Conservation (phyloP, 2,888 invertebrate species). For the Plagiodera versicolora region DNA sequence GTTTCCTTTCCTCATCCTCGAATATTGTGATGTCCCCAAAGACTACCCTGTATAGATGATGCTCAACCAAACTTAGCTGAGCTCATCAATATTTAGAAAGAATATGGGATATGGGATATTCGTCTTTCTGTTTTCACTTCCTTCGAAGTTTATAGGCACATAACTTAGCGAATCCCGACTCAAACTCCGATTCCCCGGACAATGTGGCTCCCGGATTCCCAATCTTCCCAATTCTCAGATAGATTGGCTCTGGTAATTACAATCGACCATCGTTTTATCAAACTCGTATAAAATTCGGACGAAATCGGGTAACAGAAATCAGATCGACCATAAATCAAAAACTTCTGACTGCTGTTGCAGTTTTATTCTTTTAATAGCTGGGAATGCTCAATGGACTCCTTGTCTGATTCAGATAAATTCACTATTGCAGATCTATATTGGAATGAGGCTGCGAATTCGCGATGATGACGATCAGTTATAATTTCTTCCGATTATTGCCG, state of each 20-base stretch:
- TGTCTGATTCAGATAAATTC: not conserved
- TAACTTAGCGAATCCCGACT: slow-evolving; percentile 42
- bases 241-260: slow-evolving; percentile 38
- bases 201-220: slow-evolving; percentile 33
- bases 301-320: slow-evolving; percentile 26
- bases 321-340: slow-evolving; percentile 24
- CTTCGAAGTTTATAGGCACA: slow-evolving; percentile 40
- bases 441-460: not conserved
- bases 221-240: slow-evolving; percentile 18
- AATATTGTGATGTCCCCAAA: too few relatives aligned
- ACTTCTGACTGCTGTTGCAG: slow-evolving; percentile 10
- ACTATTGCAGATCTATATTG: not conserved
- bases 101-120: slow-evolving; percentile 30
- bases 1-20: too few relatives aligned
- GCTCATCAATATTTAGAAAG: slow-evolving; percentile 42
- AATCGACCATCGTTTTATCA: slow-evolving; percentile 36
- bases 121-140: slow-evolving; percentile 41
- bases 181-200: slow-evolving; percentile 39
- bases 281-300: slow-evolving; percentile 32
- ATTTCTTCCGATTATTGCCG: too few relatives aligned
- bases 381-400: not conserved
- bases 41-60: slow-evolving; percentile 19
- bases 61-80: slow-evolving; percentile 31
- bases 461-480: too few relatives aligned
- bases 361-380: not conserved